These are phyloP conservation scores for Nephotettix cincticeps DNA, from an alignment of 1,140 invertebrate species.

Conservation along the genomic window DNA sequence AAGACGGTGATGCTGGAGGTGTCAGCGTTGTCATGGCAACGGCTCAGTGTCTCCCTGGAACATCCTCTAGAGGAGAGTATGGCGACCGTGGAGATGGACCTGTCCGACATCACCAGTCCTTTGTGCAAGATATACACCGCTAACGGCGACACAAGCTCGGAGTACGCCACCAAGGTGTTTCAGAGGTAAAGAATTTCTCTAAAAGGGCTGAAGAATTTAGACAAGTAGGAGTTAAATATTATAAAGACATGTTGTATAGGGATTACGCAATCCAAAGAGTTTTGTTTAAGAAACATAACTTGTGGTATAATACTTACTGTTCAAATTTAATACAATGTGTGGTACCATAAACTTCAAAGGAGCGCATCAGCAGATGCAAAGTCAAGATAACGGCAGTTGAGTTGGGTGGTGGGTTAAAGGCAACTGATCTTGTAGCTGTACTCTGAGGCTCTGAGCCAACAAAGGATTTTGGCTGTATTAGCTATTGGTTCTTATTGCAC, in stretches of 20 bases:
- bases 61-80: constrained; percentile 91
- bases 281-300: too few relatives aligned
- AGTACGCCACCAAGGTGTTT: constrained; percentile 80
- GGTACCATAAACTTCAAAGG: too few relatives aligned
- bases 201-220: too few relatives aligned
- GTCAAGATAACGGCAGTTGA: too few relatives aligned
- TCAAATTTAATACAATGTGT: too few relatives aligned
- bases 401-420: too few relatives aligned
- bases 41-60: constrained; percentile 87
- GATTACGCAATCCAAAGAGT: too few relatives aligned
- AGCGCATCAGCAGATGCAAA: too few relatives aligned
- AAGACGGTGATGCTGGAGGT: constrained; percentile 88
- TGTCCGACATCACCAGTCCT: constrained; percentile 74
- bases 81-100: constrained; percentile 87
- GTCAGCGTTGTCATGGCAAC: constrained; percentile 82
- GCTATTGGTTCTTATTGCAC: not conserved
- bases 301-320: too few relatives aligned
- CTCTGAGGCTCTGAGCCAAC: not conserved
- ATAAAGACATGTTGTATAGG: too few relatives aligned
- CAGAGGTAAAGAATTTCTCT: too few relatives aligned
- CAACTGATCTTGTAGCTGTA: not conserved
- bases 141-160: constrained; percentile 63
- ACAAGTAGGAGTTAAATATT: too few relatives aligned
- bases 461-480: not conserved
- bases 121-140: constrained; percentile 65